phyloP scores from a whole-genome alignment of 1,140 invertebrate species.

The Drosophila fuyamai region DNA sequence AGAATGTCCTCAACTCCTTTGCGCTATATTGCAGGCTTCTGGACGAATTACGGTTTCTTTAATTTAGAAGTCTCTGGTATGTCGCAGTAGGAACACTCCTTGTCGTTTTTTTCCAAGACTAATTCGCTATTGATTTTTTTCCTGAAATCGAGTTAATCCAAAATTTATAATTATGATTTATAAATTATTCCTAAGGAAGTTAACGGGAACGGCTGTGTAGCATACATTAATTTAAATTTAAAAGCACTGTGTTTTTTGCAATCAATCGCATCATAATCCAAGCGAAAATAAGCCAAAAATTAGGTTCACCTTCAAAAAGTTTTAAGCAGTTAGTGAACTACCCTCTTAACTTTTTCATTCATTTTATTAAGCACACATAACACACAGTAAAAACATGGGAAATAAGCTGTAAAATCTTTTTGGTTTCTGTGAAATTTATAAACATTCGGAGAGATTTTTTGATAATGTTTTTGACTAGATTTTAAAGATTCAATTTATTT shows the following conservation, averaged over 20 bases:
- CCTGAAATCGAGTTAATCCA: neutral
- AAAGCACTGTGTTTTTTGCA: too few relatives aligned
- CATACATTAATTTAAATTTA: too few relatives aligned
- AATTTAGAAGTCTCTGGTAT: neutral
- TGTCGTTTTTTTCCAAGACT: too few relatives aligned
- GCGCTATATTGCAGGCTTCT: too few relatives aligned
- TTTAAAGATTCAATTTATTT: conserved; percentile 16
- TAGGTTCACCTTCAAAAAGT: neutral
- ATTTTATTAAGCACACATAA: conserved; percentile 12
- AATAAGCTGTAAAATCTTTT: conserved; percentile 16
- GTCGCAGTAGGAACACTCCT: neutral
- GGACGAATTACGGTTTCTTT: neutral
- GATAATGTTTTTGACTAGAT: neutral
- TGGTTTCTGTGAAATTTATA: conserved; percentile 2
- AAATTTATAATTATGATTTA: neutral
- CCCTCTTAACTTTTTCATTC: conserved; percentile 4
- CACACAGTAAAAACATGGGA: conserved; percentile 24
- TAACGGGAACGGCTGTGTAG: too few relatives aligned
- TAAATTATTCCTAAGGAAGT: neutral
- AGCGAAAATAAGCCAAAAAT: too few relatives aligned
- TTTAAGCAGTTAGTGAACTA: conserved; percentile 1
- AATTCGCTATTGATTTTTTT: neutral
- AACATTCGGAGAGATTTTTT: neutral
- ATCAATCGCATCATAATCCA: too few relatives aligned
- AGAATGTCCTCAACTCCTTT: too few relatives aligned